Evolutionary conservation across 2,888 invertebrate species (phyloP).

Genomic region (Lasioglossum villosulum): DNA sequence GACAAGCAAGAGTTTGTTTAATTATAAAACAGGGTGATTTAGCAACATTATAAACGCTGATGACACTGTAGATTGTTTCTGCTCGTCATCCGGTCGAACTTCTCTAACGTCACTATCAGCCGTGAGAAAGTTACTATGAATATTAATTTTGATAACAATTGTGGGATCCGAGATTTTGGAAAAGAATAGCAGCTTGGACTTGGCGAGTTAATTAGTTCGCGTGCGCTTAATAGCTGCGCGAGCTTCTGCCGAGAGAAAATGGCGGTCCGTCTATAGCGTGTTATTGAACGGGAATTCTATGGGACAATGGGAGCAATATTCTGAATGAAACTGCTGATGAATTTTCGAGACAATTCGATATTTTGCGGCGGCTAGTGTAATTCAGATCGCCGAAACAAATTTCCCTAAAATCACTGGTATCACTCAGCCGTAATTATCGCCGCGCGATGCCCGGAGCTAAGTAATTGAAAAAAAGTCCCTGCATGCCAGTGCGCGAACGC

Average conservation of each 20-base stretch:
- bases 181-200: conserved; percentile 17
- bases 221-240: conserved; percentile 32
- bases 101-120: conserved; percentile 19
- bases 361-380: neutral
- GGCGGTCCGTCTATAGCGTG: conserved; percentile 22
- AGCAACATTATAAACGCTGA: neutral
- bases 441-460: neutral
- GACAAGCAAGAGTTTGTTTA: neutral
- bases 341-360: conserved; percentile 18
- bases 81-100: conserved; percentile 29
- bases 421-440: conserved; percentile 4
- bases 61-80: conserved; percentile 32
- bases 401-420: neutral
- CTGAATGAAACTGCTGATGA: conserved; percentile 23
- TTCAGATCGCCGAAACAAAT: neutral
- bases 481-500: conserved; percentile 1
- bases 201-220: conserved; percentile 42
- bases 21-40: neutral
- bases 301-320: conserved; percentile 9
- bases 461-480: conserved; percentile 50
- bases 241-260: conserved; percentile 32
- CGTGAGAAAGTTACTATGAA: conserved; percentile 40
- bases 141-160: conserved; percentile 16
- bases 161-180: conserved; percentile 6
- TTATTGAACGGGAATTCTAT: conserved; percentile 30